These are phyloP conservation scores for Paramuricea clavata DNA, from an alignment of 92 coral and sea anemone genomes.

Conservation along the genomic window DNA sequence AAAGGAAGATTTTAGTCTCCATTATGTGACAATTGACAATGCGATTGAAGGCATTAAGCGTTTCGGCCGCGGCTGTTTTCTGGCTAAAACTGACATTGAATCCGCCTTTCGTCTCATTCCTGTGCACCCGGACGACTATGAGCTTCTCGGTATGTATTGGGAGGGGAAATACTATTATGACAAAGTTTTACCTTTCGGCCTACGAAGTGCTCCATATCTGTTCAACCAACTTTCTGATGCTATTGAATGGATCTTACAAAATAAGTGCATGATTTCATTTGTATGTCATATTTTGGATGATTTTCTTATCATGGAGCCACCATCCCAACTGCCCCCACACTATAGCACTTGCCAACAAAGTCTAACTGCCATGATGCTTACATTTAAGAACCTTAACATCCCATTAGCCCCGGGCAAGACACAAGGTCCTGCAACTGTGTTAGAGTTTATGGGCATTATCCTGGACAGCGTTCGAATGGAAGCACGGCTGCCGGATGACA, in stretches of 20 bases:
- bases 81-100: constrained; percentile 16
- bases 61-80: background rate
- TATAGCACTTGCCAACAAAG: background rate
- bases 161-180: constrained; percentile 35
- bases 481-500: constrained; percentile 45
- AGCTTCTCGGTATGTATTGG: constrained; percentile 24
- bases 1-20: constrained; percentile 48
- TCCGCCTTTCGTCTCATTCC: constrained; percentile 14
- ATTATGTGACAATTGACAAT: background rate
- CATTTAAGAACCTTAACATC: constrained; percentile 28
- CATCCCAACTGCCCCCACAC: background rate
- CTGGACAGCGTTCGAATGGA: constrained; percentile 50
- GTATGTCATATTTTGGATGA: constrained; percentile 66
- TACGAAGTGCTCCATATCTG: constrained; percentile 54
- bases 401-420: constrained; percentile 52
- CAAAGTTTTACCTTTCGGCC: constrained; percentile 68
- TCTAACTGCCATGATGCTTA: constrained; percentile 31
- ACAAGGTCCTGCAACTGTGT: constrained; percentile 44
- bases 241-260: constrained; percentile 59
- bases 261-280: constrained; percentile 43
- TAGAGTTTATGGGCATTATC: constrained; percentile 61
- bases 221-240: constrained; percentile 62
- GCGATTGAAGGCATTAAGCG: background rate
- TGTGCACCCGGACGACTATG: constrained; percentile 21
- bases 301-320: constrained; percentile 58